Evolutionary conservation across 2,797 vertebrate genomes (phyloP).

Genomic region (Scolopax rusticola): DNA sequence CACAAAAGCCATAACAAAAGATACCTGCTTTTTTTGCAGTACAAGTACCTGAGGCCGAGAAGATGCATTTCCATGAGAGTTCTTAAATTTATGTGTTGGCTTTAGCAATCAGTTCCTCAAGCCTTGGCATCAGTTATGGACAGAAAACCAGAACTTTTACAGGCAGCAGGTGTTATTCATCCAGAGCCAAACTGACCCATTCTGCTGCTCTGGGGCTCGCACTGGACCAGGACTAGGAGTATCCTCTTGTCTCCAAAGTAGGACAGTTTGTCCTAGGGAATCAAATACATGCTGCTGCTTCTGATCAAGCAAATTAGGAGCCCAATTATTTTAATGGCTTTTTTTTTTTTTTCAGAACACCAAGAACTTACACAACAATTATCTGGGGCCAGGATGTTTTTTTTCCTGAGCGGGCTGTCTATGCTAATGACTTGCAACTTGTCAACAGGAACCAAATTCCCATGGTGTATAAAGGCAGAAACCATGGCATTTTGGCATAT

Average conservation of each 20-base stretch:
- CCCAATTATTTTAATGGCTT: neutral
- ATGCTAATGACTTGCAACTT: neutral
- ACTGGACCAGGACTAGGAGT: neutral
- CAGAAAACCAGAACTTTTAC: neutral
- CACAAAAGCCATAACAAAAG: neutral
- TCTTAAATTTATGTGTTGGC: neutral
- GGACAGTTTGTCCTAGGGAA: neutral
- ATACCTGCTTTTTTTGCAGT: neutral
- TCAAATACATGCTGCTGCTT: slow-evolving; percentile 1
- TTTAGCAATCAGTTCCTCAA: neutral
- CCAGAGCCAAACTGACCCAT: neutral
- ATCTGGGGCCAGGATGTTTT: neutral
- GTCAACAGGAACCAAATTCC: neutral
- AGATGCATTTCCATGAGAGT: neutral
- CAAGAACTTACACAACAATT: neutral
- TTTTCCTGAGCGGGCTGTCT: neutral
- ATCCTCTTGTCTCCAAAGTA: neutral
- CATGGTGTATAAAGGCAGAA: neutral
- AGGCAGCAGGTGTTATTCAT: neutral
- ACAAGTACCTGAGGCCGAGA: neutral
- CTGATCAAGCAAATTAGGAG: slow-evolving; percentile 19
- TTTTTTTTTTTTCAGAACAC: neutral
- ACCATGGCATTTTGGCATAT: neutral
- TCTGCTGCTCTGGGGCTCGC: neutral
- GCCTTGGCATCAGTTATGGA: neutral